Base-by-base conservation (phyloP, 2,888 invertebrate genomes). In the Microplitis deprimator region DNA sequence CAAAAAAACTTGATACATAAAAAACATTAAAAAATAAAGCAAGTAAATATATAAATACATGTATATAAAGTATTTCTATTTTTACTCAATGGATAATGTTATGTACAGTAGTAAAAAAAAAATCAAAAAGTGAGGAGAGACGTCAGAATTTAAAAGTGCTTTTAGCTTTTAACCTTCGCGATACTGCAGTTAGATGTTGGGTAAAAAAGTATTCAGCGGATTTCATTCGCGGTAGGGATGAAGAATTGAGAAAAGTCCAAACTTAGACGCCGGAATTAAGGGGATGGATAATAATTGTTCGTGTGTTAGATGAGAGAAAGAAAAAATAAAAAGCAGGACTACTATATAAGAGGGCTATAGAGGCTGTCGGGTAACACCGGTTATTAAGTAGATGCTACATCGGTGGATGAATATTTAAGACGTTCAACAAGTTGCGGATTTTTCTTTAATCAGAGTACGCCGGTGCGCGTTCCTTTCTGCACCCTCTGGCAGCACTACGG, bases 361-460 rank as follows among this genome's bases (percentile, higher is more conserved):
- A 83, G 84, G 67, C 84, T 81, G 84, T 81, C 82, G 85, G 50
- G 85, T 85, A 88, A 88, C 86, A 87, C 86, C 84, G 85, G 86
- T 89, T 88, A 88, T 88, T 87, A 89, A 88, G 88, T 87, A 86
- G 87, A 87, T 85, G 86, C 86, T 87, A 85, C 87, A 87, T 87
- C 85, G 86, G 85, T 81, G 87, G 87, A 88, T 89, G 88, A 89
- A 89, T 89, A 88, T 89, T 89, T 89, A 88, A 89, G 89, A 87
- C 87, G 87, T 84, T 89, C 89, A 89, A 89, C 89, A 89, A 89
- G 89, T 89, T 88, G 89, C 86, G 87, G 87, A 89, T 88, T 89
- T 89, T 89, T 88, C 88, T 86, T 85, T 86, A 85, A 84, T 84
- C 84, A 82, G 80, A 78, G 72, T 76, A 60, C 39, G 61, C 70